A percentile compares a stretch with the other conserved stretches of the same genome.
phyloP scores from a whole-genome alignment of 2,888 invertebrate species.

The Bembecia ichneumoniformis region DNA sequence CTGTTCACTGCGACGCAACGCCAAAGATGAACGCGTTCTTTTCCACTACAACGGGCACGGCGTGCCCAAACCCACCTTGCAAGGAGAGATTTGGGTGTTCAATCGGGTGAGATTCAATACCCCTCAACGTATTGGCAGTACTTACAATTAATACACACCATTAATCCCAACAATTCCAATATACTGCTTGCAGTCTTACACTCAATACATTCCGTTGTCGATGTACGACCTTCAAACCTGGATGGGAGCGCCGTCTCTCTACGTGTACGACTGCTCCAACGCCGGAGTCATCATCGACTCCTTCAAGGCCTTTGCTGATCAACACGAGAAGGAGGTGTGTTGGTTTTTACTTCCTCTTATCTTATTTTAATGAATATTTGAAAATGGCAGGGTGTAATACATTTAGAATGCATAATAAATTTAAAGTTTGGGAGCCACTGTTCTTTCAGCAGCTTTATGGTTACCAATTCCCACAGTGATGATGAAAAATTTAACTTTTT shows the following conservation, averaged over 20 bases:
- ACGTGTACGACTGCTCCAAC: conserved; percentile 99
- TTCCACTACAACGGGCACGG: conserved; percentile 99
- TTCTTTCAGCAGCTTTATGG: no score
- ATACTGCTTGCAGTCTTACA: conserved; percentile 80
- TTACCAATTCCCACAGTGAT: no score
- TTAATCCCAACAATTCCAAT: background rate
- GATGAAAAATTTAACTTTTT: no score
- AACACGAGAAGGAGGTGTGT: conserved; percentile 83
- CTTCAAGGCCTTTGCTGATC: conserved; percentile 90
- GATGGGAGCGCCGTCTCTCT: conserved; percentile 99
- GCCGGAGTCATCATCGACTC: conserved; percentile 96
- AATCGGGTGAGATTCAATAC: conserved; percentile 79
- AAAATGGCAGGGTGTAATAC: no score
- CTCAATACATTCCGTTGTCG: conserved; percentile 98
- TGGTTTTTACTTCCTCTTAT: no score
- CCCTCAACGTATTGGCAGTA: background rate
- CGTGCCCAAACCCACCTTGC: conserved; percentile 96
- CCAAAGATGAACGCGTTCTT: conserved; percentile 97
- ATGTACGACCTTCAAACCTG: conserved; percentile 98
- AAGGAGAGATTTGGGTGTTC: conserved; percentile 99
- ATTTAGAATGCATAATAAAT: no score
- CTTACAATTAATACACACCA: no score
- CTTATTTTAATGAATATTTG: no score
- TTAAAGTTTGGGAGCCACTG: no score
- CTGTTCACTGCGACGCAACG: conserved; percentile 92